Conservation (phyloP, 2,888 invertebrate species). For the Mythimna pallens region DNA sequence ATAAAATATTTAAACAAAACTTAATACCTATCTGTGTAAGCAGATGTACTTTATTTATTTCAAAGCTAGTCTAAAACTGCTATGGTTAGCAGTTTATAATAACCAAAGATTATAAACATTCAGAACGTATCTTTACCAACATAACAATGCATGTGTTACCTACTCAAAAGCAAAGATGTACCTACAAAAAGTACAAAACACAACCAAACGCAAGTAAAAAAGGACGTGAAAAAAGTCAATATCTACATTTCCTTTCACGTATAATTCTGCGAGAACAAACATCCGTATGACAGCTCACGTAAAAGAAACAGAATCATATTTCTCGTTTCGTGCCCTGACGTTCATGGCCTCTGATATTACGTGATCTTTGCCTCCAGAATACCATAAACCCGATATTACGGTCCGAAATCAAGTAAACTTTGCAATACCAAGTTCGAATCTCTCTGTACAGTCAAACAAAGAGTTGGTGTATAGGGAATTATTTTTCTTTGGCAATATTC, state of each 20-base stretch:
- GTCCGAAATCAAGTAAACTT: conserved; percentile 45
- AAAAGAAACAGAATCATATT: conserved; percentile 38
- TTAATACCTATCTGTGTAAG: not conserved
- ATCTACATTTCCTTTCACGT: conserved; percentile 19
- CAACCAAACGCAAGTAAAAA: not conserved
- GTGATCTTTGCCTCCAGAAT: conserved; percentile 39
- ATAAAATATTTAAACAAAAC: too few relatives aligned
- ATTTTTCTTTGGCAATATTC: not conserved
- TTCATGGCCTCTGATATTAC: conserved; percentile 43
- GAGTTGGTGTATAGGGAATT: not conserved
- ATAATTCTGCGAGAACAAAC: conserved; percentile 33
- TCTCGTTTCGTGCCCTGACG: conserved; percentile 32
- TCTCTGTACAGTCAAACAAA: conserved; percentile 32
- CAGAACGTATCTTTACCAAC: too few relatives aligned
- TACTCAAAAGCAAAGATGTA: not conserved
- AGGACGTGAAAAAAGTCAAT: conserved; percentile 17
- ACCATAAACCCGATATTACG: conserved; percentile 39
- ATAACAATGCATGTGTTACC: not conserved
- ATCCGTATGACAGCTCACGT: conserved; percentile 7
- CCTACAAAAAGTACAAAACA: not conserved
- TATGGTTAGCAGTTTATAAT: too few relatives aligned
- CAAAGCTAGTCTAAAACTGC: not conserved
- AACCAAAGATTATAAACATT: not conserved
- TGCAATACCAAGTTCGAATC: conserved; percentile 26
- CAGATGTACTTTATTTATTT: not conserved